Percentiles rank a stretch among this genome's conserved stretches.
These are phyloP conservation scores for Syrista parreyssii DNA, from an alignment of 2,888 invertebrate species.

Conservation along the genomic window DNA sequence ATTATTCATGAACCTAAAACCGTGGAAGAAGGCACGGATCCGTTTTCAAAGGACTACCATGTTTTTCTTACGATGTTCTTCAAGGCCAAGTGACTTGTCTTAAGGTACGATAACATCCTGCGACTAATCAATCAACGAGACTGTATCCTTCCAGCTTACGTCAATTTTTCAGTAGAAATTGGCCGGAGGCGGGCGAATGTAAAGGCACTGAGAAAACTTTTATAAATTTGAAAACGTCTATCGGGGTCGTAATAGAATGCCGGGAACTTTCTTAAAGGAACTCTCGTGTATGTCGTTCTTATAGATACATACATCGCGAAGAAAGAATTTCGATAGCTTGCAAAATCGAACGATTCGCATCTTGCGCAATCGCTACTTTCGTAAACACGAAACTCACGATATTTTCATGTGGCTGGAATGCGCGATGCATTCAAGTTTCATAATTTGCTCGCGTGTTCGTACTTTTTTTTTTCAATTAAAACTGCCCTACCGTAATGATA, in stretches of 20 bases:
- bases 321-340: background rate
- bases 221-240: background rate
- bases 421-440: background rate
- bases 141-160: background rate
- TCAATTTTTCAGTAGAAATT: background rate
- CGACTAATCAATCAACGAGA: background rate
- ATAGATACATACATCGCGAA: background rate
- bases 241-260: background rate
- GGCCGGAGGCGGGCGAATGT: background rate
- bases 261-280: background rate
- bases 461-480: background rate
- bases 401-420: background rate
- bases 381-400: background rate
- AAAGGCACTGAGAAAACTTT: background rate
- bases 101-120: background rate
- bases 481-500: background rate
- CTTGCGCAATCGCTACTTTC: background rate
- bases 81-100: background rate
- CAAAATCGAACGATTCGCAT: background rate
- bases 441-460: background rate
- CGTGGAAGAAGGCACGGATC: background rate
- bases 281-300: background rate
- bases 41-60: background rate
- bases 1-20: background rate
- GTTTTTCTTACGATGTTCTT: background rate